Conservation (phyloP, 1,140 invertebrate genomes). For the Drosophila grimshawi region DNA sequence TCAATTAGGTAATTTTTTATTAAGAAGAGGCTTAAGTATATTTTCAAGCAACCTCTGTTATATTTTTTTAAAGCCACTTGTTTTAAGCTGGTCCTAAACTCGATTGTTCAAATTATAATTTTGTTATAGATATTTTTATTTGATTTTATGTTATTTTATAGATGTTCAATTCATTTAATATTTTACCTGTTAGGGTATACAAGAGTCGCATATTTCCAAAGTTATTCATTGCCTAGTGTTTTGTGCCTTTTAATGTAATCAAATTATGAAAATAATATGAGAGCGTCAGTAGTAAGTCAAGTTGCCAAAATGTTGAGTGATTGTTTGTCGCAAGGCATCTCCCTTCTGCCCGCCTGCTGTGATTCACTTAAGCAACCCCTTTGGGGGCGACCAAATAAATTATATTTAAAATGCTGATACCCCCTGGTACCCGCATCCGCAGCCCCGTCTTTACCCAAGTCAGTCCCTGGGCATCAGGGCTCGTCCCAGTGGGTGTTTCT, state of each 20-base stretch:
- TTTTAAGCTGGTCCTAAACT: background rate
- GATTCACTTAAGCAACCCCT: conserved; percentile 74
- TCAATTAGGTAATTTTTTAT: too few species aligned
- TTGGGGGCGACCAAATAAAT: conserved; percentile 72
- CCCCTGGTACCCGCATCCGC: conserved; percentile 28
- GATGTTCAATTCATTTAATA: background rate
- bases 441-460: background rate
- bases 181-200: conserved; percentile 31
- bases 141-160: background rate
- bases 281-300: conserved; percentile 71
- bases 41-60: too few species aligned
- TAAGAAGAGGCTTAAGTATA: too few species aligned
- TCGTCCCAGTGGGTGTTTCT: conserved; percentile 65
- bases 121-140: background rate
- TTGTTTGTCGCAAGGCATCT: conserved; percentile 67
- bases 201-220: background rate
- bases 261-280: conserved; percentile 81
- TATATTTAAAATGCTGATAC: conserved; percentile 73
- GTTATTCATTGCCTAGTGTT: conserved; percentile 19
- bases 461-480: conserved; percentile 23
- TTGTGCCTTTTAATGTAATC: conserved; percentile 75
- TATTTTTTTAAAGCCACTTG: too few species aligned
- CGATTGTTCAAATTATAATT: background rate
- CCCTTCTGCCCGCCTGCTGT: conserved; percentile 43
- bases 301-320: conserved; percentile 79